Evolutionary conservation across 2,113 vertebrate species (phyloP), one percentile per base, ranked within the genome.

Genomic region (Acinonyx jubatus): DNA sequence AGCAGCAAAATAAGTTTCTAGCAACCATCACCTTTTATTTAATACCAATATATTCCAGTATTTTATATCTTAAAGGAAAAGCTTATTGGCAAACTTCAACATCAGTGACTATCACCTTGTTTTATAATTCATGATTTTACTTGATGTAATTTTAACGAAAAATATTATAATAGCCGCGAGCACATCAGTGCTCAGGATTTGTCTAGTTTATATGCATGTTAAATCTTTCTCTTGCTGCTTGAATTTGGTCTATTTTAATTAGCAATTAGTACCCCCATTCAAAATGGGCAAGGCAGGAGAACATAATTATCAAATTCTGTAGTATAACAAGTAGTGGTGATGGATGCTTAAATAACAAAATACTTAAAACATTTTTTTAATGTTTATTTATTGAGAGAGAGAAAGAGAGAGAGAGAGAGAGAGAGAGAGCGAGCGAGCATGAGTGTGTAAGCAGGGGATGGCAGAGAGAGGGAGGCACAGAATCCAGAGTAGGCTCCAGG

Each of bases 261-360:
- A 25, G 71, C 23, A 88, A 5, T 65, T 96, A 74, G 55, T 91
- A 81, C 48, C 4, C 11, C 0, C 27, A 76, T 48, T 86, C 15
- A 85, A 88, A 69, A 91, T 33, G 13, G 18, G 50, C 78, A 87
- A 83, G 38, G 29, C 50, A 94, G 74, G 45, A 93, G 18, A 88
- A 91, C 16, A 52, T 79, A 80, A 88, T 2, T 87, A 29, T 63
- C 41, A 78, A 78, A 63, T 41, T 76, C 50, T 65, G 4, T 13
- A 94, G 3, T n/a, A 63, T 1, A 87, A 21, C 1, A 81, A 94
- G 3, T 45, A 71, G 7, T n/a, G 41, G 50, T 55, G 55, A 87
- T 68, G 36, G 65, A 89, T 85, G 45, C 16, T 55, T 96, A 92
- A 79, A 68, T 78, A 78, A 82, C 92, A 92, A 93, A n/a, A 95